These are phyloP conservation scores for Drosophila obscura DNA, from an alignment of 1,140 invertebrate genomes.

Conservation along the genomic window DNA sequence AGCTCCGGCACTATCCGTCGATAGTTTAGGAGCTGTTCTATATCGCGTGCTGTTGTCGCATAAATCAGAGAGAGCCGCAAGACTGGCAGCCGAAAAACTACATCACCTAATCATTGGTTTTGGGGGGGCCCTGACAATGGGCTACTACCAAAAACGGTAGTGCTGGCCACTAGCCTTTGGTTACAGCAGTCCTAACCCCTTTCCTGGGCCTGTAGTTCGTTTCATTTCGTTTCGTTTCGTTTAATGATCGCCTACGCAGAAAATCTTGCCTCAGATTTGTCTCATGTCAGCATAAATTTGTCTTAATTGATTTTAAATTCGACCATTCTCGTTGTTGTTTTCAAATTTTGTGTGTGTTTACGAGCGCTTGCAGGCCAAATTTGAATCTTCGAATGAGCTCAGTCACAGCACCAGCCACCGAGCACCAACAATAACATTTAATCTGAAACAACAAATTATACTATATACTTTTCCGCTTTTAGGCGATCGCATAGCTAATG, in stretches of 20 bases:
- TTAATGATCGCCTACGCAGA: conserved; percentile 73
- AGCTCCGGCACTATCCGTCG: conserved; percentile 7
- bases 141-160: conserved; percentile 51
- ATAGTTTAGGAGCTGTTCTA: conserved; percentile 54
- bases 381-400: conserved; percentile 50
- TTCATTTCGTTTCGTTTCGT: conserved; percentile 25
- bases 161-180: conserved; percentile 14
- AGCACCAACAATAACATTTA: conserved; percentile 27
- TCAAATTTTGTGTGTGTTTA: conserved; percentile 17
- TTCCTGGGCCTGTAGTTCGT: conserved; percentile 32
- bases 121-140: conserved; percentile 58
- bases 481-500: conserved; percentile 67
- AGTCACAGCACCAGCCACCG: background rate
- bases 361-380: conserved; percentile 64
- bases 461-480: conserved; percentile 58
- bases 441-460: conserved; percentile 52
- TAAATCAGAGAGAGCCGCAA: conserved; percentile 57
- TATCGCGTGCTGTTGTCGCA: conserved; percentile 66
- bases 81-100: conserved; percentile 46
- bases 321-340: conserved; percentile 54
- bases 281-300: conserved; percentile 80
- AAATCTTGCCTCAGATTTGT: conserved; percentile 65
- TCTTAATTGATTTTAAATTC: conserved; percentile 80
- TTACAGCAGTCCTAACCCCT: conserved; percentile 31
- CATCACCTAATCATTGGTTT: conserved; percentile 73